phyloP scores from a whole-genome alignment of 1,140 invertebrate species.

The Drosophila sp. region DNA sequence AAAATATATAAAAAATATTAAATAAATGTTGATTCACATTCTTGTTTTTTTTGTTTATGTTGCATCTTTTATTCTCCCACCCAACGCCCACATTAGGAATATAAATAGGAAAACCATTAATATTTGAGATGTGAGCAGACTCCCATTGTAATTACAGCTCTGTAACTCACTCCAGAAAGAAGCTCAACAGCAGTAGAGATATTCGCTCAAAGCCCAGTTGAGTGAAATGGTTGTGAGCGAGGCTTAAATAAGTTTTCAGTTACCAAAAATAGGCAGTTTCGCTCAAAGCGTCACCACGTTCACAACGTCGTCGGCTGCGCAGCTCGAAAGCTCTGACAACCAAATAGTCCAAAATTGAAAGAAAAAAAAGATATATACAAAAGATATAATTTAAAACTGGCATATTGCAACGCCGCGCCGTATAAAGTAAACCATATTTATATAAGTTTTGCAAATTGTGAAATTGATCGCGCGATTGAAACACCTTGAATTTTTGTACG shows the following conservation, averaged over 20 bases:
- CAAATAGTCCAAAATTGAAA: slow-evolving; percentile 18
- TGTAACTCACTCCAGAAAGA: background rate
- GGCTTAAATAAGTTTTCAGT: slow-evolving; percentile 83
- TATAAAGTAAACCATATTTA: slow-evolving; percentile 49
- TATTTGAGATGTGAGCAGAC: background rate
- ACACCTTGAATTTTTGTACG: slow-evolving; percentile 9
- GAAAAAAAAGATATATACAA: slow-evolving; percentile 15
- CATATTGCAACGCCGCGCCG: slow-evolving; percentile 44
- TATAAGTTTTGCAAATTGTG: slow-evolving; percentile 54
- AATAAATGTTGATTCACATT: no score
- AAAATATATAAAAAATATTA: background rate
- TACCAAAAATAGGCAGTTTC: slow-evolving; percentile 73
- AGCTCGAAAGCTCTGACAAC: slow-evolving; percentile 15
- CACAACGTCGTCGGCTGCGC: slow-evolving; percentile 67
- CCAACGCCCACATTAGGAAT: background rate
- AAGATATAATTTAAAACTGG: slow-evolving; percentile 15
- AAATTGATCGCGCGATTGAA: slow-evolving; percentile 31
- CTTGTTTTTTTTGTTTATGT: no score
- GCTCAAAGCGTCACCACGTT: slow-evolving; percentile 77
- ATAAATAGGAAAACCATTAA: slow-evolving; percentile 22
- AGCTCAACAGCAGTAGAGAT: slow-evolving; percentile 15
- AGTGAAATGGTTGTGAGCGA: slow-evolving; percentile 57
- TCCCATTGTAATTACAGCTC: slow-evolving; percentile 1
- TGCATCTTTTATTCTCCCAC: background rate
- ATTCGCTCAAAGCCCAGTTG: slow-evolving; percentile 44